phyloP scores from a whole-genome alignment of 2,113 vertebrate species.

The Notarius lentiginosus region DNA sequence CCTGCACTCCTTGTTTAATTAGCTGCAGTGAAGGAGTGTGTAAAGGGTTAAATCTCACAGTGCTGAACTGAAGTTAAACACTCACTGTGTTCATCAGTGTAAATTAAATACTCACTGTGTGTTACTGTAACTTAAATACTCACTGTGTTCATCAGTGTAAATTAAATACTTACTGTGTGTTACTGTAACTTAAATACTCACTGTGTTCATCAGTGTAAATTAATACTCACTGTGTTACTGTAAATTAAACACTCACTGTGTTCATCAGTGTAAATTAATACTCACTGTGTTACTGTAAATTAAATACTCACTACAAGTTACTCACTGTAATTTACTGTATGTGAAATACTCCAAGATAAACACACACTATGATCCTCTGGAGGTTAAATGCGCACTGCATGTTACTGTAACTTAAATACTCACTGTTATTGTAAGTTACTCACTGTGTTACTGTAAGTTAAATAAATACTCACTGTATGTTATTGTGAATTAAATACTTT shows the following conservation, averaged over 20 bases:
- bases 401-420: not conserved
- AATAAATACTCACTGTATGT: not conserved
- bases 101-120: not conserved
- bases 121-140: no score
- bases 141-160: not conserved
- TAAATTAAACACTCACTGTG: not conserved
- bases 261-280: no score
- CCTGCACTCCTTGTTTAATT: no score
- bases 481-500: not conserved
- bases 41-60: no score
- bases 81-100: not conserved
- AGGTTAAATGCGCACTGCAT: not conserved
- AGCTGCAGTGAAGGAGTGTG: no score
- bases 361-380: not conserved
- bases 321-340: not conserved
- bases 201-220: not conserved
- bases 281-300: not conserved
- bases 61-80: not conserved
- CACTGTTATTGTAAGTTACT: not conserved
- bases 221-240: no score
- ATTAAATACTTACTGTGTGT: not conserved
- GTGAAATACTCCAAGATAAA: not conserved
- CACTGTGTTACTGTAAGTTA: not conserved
- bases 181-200: not conserved
- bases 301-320: not conserved